A percentile compares a stretch with the other conserved stretches of the same genome.
Conservation (phyloP, 2,113 vertebrate species). For the Cariama cristata region DNA sequence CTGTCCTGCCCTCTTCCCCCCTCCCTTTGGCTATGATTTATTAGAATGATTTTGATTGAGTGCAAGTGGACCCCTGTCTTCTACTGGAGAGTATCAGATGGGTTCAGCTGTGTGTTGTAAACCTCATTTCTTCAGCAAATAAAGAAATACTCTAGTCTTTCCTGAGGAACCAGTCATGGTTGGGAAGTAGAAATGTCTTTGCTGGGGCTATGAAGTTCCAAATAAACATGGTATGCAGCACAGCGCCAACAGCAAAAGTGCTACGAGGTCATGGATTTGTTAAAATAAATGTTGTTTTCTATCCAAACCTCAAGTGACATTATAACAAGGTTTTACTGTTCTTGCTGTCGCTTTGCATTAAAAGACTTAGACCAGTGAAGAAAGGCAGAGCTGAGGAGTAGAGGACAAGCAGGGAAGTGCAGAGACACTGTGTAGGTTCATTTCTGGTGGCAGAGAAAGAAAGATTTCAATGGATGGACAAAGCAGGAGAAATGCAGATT, state of each 20-base stretch:
- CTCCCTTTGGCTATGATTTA: background rate
- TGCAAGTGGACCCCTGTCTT: background rate
- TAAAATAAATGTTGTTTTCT: conserved; percentile 45
- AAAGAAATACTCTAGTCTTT: background rate
- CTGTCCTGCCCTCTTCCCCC: background rate
- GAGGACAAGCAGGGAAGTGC: background rate
- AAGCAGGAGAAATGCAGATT: background rate
- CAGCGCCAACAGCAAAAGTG: background rate
- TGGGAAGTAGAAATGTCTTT: background rate
- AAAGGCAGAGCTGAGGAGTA: conserved; percentile 28
- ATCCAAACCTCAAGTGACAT: conserved; percentile 51
- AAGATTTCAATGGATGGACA: background rate
- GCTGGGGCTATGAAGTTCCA: background rate
- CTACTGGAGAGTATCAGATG: background rate
- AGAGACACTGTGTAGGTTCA: background rate
- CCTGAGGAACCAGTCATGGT: background rate
- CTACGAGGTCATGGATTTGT: background rate
- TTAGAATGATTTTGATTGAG: background rate
- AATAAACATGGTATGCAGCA: background rate
- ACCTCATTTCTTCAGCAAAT: background rate
- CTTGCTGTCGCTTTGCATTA: conserved; percentile 37
- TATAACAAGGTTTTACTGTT: conserved; percentile 47
- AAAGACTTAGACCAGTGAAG: background rate
- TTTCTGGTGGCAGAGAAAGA: background rate
- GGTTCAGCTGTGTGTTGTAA: background rate